phyloP scores from a whole-genome alignment of 2,113 vertebrate genomes.

The Brachypodius melanocephalos region DNA sequence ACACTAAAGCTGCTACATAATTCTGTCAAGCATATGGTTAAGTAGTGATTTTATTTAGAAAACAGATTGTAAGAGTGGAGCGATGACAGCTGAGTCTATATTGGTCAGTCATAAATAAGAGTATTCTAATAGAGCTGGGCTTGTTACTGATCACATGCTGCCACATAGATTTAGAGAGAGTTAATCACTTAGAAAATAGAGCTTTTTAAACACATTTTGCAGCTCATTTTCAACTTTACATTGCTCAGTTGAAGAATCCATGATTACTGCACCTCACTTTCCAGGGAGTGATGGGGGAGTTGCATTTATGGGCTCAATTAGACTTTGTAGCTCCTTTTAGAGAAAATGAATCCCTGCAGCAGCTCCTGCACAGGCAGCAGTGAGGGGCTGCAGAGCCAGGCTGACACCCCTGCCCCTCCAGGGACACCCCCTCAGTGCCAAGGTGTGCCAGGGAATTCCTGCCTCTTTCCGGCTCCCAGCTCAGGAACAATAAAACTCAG shows the following conservation, averaged over 20 bases:
- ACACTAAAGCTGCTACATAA: not conserved
- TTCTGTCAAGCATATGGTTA: conserved; percentile 43
- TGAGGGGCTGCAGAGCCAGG: not conserved
- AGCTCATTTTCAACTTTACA: not conserved
- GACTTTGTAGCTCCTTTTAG: not conserved
- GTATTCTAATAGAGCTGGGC: not conserved
- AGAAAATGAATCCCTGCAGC: not conserved
- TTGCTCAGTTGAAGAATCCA: not conserved
- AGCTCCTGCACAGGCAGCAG: not conserved
- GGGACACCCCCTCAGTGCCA: not conserved
- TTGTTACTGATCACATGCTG: not conserved
- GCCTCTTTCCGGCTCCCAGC: too few species aligned
- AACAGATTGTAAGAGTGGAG: conserved; percentile 13
- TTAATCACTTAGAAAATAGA: conserved; percentile 16
- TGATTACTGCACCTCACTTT: not conserved
- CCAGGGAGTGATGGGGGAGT: not conserved
- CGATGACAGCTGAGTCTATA: conserved; percentile 3
- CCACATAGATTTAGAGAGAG: not conserved
- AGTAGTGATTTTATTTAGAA: conserved; percentile 25
- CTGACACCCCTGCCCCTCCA: not conserved
- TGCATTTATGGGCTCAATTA: not conserved
- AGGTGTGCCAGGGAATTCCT: too few species aligned
- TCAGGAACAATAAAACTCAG: too few species aligned
- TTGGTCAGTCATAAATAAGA: conserved; percentile 38
- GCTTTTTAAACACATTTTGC: not conserved